Base-by-base conservation (phyloP, 2,888 invertebrate species). In the Nemapogon koenigi region DNA sequence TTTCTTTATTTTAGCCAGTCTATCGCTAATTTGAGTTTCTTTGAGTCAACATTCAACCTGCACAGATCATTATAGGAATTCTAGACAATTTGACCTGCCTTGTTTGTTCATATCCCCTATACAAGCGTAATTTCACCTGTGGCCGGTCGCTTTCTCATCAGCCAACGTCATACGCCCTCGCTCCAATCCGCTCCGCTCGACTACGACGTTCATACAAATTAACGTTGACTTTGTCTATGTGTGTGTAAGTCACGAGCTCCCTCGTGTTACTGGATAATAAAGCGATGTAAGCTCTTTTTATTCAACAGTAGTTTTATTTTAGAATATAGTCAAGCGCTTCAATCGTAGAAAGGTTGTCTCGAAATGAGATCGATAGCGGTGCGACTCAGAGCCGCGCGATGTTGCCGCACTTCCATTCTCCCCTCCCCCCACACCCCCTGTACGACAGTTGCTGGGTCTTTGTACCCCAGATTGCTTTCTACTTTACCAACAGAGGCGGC, bases 331-430 rank as follows among this genome's bases (percentile, higher is more conserved):
- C n/a, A 26, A 58, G 55, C 55, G 58, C 39, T 57, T 37, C 37
- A 48, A 57, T 49, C 55, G 67, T 59, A 65, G 38, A 11, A 41
- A 18, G 40, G 27, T 38, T n/a, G 33, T 22, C 30, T 4, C 14
- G 17, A 22, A 25, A 28, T 39, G 41, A 50, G 65, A 70, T 71
- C 69, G 58, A 72, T 72, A 71, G 63, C 62, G 51, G 55, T 45
- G 33, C 28, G 35, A 16, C 37, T 18, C 17, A 31, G 16, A 28
- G 18, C 17, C 26, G 35, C 45, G 65, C 69, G 62, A 48, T 55
- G 65, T 62, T 60, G 62, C 59, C 62, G 55, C 54, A 50, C 60
- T 58, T 55, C n/a, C n/a, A n/a, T n/a, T n/a, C 28, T 28, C 28
- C 46, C 47, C 19, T 49, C 48, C 54, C 57, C 54, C 51, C 46